phyloP scores from a whole-genome alignment of 2,113 vertebrate genomes.

The Mugil cephalus region DNA sequence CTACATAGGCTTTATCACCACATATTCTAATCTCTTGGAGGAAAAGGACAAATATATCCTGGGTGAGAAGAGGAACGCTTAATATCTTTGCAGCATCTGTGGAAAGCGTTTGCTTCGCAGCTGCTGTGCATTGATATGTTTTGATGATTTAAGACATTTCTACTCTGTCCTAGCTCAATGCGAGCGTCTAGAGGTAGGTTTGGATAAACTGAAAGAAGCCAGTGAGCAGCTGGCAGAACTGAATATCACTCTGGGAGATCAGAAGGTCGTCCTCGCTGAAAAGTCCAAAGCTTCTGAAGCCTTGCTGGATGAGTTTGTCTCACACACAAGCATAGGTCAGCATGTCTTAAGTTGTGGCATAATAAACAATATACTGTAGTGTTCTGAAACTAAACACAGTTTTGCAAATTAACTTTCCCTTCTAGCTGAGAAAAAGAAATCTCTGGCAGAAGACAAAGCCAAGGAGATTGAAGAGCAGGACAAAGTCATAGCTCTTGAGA shows the following conservation, averaged over 20 bases:
- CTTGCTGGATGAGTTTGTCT: conserved; percentile 88
- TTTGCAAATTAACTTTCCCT: not conserved
- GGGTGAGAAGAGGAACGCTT: conserved; percentile 79
- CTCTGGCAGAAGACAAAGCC: conserved; percentile 92
- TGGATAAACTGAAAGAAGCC: conserved; percentile 95
- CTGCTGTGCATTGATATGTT: not conserved
- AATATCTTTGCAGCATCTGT: not conserved
- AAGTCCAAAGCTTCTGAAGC: conserved; percentile 91
- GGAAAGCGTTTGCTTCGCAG: not conserved
- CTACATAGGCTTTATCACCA: conserved; percentile 94
- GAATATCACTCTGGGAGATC: conserved; percentile 92
- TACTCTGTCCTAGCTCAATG: conserved; percentile 87
- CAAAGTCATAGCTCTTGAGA: conserved; percentile 90
- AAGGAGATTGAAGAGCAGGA: conserved; percentile 93
- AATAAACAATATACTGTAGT: not conserved
- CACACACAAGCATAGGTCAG: conserved; percentile 89
- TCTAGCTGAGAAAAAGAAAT: conserved; percentile 94
- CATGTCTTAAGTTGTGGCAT: not conserved
- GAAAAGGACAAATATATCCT: conserved; percentile 91
- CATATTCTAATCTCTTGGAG: conserved; percentile 88
- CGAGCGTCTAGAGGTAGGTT: conserved; percentile 90
- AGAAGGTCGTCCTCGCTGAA: conserved; percentile 91
- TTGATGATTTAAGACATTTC: conserved; percentile 6
- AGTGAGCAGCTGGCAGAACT: conserved; percentile 91
- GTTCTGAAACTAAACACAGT: not conserved